Conservation (phyloP, 2,888 invertebrate species). For the Polia nebulosa region DNA sequence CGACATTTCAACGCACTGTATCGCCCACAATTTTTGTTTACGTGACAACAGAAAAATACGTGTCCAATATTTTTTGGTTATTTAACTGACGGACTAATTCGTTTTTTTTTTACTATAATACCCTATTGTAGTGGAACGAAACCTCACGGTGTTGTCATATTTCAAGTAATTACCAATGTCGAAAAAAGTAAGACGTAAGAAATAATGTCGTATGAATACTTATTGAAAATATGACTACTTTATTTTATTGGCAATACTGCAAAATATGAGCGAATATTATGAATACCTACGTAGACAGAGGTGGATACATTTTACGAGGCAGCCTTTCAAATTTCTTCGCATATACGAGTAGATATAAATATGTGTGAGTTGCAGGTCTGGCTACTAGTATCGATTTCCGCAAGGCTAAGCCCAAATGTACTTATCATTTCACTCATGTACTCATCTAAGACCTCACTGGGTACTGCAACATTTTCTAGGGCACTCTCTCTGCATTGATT, state of each 20-base stretch:
- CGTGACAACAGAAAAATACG: no score
- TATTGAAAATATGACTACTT: conserved; percentile 61
- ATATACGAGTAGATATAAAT: conserved; percentile 67
- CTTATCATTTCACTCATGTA: conserved; percentile 55
- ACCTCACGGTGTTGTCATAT: not conserved
- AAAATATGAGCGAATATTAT: conserved; percentile 61
- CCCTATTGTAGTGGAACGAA: not conserved
- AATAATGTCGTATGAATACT: conserved; percentile 50
- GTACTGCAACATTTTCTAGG: conserved; percentile 27
- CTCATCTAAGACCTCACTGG: conserved; percentile 31
- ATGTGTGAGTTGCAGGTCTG: conserved; percentile 71
- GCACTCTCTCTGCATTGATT: conserved; percentile 15
- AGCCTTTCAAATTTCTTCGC: conserved; percentile 70
- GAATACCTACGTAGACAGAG: conserved; percentile 61
- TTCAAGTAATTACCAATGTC: conserved; percentile 2
- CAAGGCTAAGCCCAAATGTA: conserved; percentile 67
- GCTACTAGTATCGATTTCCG: conserved; percentile 76
- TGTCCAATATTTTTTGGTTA: no score
- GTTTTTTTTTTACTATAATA: no score
- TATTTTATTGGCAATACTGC: conserved; percentile 62
- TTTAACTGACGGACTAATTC: no score
- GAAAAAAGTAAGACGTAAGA: conserved; percentile 7
- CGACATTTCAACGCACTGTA: no score
- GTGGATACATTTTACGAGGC: conserved; percentile 66
- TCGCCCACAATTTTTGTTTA: no score